phyloP scores from a whole-genome alignment of 1,140 invertebrate species.

The Conus ventricosus region DNA sequence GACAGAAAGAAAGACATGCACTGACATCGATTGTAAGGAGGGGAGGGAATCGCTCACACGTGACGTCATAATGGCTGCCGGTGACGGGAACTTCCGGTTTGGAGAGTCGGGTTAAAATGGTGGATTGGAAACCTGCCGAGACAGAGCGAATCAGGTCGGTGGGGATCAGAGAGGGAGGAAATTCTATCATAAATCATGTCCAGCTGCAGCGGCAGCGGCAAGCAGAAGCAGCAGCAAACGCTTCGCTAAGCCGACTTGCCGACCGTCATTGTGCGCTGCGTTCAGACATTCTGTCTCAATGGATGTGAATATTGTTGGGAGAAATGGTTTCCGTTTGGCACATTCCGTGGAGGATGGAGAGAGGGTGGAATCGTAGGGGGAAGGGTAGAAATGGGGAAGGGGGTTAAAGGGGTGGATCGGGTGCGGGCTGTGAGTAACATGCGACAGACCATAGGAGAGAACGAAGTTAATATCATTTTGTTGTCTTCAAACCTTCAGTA shows the following conservation, averaged over 20 bases:
- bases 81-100: constrained; percentile 36
- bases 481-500: no score
- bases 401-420: no score
- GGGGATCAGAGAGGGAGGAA: constrained; percentile 33
- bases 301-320: neutral
- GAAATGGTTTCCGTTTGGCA: no score
- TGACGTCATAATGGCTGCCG: constrained; percentile 37
- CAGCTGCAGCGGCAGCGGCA: neutral
- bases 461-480: no score
- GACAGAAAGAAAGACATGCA: neutral
- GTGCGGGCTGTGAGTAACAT: no score
- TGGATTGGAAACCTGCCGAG: constrained; percentile 29
- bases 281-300: neutral
- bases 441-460: no score
- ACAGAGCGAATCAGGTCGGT: constrained; percentile 11
- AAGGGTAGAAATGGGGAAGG: neutral
- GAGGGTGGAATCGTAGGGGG: neutral
- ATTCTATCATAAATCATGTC: constrained; percentile 40
- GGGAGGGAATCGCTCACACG: neutral
- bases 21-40: neutral
- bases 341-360: neutral
- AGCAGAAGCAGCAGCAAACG: neutral
- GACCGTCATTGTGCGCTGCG: neutral
- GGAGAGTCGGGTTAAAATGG: constrained; percentile 32
- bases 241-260: neutral